phyloP scores from a whole-genome alignment of 2,113 vertebrate species.

The Lepus americanus region DNA sequence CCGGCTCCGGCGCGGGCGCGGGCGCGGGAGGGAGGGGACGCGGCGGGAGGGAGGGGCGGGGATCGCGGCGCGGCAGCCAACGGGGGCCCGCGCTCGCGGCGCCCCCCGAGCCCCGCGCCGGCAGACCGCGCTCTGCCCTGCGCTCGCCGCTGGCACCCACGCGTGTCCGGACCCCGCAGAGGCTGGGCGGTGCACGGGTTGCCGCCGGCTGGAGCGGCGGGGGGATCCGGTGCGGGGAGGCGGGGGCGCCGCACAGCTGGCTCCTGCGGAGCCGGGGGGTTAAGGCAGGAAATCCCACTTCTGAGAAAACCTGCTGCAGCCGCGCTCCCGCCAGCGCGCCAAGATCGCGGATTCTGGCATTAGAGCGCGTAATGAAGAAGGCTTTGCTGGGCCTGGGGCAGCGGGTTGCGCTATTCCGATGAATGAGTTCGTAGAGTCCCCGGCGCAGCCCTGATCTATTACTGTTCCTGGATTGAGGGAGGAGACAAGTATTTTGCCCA shows the following conservation, averaged over 20 bases:
- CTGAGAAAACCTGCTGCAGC: neutral
- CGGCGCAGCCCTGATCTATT: neutral
- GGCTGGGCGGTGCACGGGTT: neutral
- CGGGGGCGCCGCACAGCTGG: neutral
- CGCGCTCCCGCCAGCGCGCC: neutral
- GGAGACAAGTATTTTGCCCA: constrained; percentile 19
- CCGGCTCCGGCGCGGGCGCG: neutral
- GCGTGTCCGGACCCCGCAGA: neutral
- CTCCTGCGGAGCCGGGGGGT: neutral
- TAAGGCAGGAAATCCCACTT: neutral
- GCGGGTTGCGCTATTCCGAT: neutral
- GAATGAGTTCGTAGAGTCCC: neutral
- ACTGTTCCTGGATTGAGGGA: neutral
- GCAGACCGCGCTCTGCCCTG: neutral
- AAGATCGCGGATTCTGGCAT: neutral
- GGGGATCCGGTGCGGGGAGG: no score
- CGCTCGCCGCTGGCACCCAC: neutral
- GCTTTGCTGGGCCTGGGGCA: neutral
- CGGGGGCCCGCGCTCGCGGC: neutral
- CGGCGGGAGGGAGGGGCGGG: constrained; percentile 49
- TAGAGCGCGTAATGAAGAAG: neutral
- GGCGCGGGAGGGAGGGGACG: neutral
- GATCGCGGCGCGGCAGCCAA: constrained; percentile 33
- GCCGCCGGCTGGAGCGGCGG: neutral
- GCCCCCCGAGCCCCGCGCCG: neutral